Base-by-base conservation (phyloP, 2,113 vertebrate genomes). In the Platichthys stellatus region DNA sequence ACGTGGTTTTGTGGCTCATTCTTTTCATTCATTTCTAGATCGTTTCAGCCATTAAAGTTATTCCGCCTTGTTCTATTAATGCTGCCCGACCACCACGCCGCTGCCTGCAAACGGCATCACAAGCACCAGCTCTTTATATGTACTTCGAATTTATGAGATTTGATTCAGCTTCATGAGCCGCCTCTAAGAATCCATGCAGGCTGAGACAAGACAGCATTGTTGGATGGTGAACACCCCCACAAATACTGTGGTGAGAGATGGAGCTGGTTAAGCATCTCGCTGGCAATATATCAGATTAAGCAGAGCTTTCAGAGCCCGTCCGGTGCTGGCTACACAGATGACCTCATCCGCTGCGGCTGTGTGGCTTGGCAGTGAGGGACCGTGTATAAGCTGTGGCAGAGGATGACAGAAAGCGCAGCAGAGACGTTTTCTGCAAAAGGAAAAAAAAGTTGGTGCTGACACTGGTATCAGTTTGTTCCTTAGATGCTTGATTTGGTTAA, bases 341-440 rank as follows among this genome's bases (percentile, higher is more conserved):
- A 92, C 82, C 83, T 90, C 88, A 90, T 74, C 78, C 71, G 60
- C 76, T 88, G 86, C 12, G 86, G 89, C 70, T 88, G 20, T 68
- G 87, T 49, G 81, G 81, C 73, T 88, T 89, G 85, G 88, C 84
- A 84, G 66, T 0, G 21, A 60, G 43, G 31, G 53, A 64, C 54
- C 13, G 20, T 72, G 60, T 77, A 77, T 72, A 82, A 85, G 78
- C 76, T 69, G 74, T 81, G 82, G 86, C 82, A 78, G 58, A 21
- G 88, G 84, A 92, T 86, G 79, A 90, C 78, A 88, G 82, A 70
- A 63, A 82, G 78, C 47, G 31, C 76, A 71, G 61, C 65, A 43
- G 73, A 80, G 71, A 79, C 59, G 21, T 20, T 64, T 63, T 72
- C 49, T 56, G 60, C 61, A 47, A 43, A 71, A 43, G 9, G 5